phyloP scores from a whole-genome alignment of 2,797 vertebrate species.

The Natrix natrix region DNA sequence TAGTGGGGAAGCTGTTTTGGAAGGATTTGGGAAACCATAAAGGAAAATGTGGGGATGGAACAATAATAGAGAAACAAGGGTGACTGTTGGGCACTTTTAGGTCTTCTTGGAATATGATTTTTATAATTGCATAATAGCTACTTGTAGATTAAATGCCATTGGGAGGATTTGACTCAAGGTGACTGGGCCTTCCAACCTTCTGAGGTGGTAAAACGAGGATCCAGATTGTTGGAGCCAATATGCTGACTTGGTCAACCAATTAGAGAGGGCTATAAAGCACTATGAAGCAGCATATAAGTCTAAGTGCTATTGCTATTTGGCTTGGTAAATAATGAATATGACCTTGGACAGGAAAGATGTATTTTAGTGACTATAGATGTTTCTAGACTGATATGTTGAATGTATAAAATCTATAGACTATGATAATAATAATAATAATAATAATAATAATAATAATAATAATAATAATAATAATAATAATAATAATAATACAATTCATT shows the following conservation, averaged over 20 bases:
- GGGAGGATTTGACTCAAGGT: neutral
- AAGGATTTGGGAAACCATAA: neutral
- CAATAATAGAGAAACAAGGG: neutral
- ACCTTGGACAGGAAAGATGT: neutral
- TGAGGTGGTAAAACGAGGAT: too few relatives aligned
- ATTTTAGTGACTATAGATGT: neutral
- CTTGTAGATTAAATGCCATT: constrained; percentile 10
- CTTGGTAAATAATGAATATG: neutral
- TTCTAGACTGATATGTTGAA: neutral
- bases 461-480: too few relatives aligned
- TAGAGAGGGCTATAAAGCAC: too few relatives aligned
- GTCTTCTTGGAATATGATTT: constrained; percentile 35
- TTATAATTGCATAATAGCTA: constrained; percentile 10
- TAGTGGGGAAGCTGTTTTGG: neutral
- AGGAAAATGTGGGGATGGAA: neutral
- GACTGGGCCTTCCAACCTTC: too few relatives aligned
- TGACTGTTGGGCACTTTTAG: neutral
- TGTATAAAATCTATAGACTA: neutral
- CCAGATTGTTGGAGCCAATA: too few relatives aligned
- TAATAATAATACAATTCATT: neutral
- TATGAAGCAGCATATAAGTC: too few relatives aligned
- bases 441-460: too few relatives aligned
- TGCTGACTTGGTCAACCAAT: too few relatives aligned
- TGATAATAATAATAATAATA: neutral
- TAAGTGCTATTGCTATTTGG: neutral